Conservation (phyloP, 2,113 vertebrate genomes). For the Gila orcuttii region DNA sequence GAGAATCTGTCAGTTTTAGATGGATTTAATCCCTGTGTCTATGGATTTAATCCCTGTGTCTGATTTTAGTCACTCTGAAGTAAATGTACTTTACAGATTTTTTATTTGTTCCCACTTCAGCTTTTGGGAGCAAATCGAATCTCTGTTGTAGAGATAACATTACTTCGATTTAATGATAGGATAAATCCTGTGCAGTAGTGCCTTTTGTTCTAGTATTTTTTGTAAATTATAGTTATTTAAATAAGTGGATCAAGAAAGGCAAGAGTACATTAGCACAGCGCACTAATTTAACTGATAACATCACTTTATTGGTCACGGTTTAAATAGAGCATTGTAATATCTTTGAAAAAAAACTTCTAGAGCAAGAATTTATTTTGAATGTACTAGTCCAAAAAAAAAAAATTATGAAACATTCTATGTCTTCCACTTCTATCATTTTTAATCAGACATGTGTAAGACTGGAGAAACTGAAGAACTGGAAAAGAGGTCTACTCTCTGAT, state of each 20-base stretch:
- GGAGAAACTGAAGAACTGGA: no score
- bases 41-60: not conserved
- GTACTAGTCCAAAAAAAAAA: no score
- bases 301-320: not conserved
- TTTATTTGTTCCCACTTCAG: not conserved
- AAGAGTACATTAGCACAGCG: not conserved
- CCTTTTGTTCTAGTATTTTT: not conserved
- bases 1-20: not conserved
- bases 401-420: not conserved
- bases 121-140: not conserved
- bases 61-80: not conserved
- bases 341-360: not conserved
- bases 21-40: not conserved
- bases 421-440: not conserved
- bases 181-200: not conserved
- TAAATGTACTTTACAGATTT: not conserved
- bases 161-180: not conserved
- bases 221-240: not conserved
- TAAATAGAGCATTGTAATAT: not conserved
- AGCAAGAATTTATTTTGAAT: not conserved
- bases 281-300: not conserved
- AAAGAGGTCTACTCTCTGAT: no score
- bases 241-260: not conserved
- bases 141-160: not conserved
- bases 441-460: not conserved